Evolutionary conservation across 2,888 invertebrate species (phyloP), one percentile per base, ranked within the genome.

Genomic region (Phyllotreta striolata): DNA sequence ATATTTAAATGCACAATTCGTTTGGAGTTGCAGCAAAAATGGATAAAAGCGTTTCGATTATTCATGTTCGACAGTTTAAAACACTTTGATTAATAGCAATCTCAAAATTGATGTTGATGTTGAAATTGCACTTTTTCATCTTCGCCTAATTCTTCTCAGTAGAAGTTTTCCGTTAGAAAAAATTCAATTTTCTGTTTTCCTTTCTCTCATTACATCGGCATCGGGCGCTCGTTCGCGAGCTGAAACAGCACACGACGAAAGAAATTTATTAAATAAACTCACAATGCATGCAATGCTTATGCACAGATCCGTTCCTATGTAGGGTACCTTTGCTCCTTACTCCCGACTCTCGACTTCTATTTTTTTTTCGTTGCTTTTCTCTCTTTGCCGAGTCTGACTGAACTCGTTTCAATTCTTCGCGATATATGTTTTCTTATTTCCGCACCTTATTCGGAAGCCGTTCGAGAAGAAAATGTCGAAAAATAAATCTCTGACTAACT

Each of bases 241-340:
- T 59, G 59, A 59, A 58, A 59, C 59, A 43, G 51, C 35, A 59
- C 14, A 37, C 39, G 47, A 57, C 4, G 9, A 49, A 14, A 51
- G 51, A 59, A 51, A 51, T 59, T 51, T 59, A 59, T 59, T 59
- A 59, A 59, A 59, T 59, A 51, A 59, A 51, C 59, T 59, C 51
- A 51, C 51, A 51, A 59, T 59, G 51, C 59, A 59, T 59, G 41
- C 51, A 51, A 49, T 37, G 51, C 34, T 49, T 59, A 58, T 59
- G 37, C 39, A 59, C 59, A 49, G 51, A 49, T 59, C 51, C 43
- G 10, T 51, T 34, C 59, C 51, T 35, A 37, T 51, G n/a, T n/a
- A n/a, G n/a, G n/a, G n/a, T n/a, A 47, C 41, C 49, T 40, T 24
- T 7, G 47, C 38, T 41, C 49, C 49, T 24, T 7, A 46, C 38